A percentile compares a stretch with the other conserved stretches of the same genome.
Evolutionary conservation across 2,888 invertebrate genomes (phyloP).

Genomic region (Standfussiana lucernea): DNA sequence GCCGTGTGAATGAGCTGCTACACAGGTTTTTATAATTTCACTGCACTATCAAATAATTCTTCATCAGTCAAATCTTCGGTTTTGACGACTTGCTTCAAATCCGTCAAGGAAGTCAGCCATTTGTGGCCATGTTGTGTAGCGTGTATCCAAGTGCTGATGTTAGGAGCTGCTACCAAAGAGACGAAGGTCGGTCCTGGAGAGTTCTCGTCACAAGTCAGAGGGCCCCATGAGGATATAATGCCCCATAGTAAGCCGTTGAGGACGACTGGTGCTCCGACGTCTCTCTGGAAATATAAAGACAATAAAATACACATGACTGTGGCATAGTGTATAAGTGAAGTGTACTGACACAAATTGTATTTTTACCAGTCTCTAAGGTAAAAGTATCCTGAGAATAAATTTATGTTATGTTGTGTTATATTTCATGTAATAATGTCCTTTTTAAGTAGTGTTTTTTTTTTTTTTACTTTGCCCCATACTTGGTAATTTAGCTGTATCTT

Average conservation of each 20-base stretch:
- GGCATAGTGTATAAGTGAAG: too few relatives aligned
- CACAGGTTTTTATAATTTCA: not conserved
- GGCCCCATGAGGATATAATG: slow-evolving; percentile 80
- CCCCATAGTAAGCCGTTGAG: slow-evolving; percentile 82
- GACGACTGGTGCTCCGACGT: slow-evolving; percentile 82
- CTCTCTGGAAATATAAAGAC: slow-evolving; percentile 73
- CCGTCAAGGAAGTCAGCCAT: slow-evolving; percentile 53
- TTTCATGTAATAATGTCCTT: too few relatives aligned
- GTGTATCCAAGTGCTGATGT: slow-evolving; percentile 80
- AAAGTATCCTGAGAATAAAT: too few relatives aligned
- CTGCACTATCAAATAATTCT: not conserved
- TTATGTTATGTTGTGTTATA: too few relatives aligned
- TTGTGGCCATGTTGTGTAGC: slow-evolving; percentile 60
- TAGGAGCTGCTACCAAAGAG: slow-evolving; percentile 72
- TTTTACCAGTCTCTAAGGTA: too few relatives aligned
- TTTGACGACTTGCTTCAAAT: not conserved
- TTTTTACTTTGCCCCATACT: too few relatives aligned
- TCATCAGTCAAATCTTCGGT: not conserved
- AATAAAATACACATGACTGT: too few relatives aligned
- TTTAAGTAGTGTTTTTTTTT: too few relatives aligned
- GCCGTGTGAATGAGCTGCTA: too few relatives aligned
- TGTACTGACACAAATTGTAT: too few relatives aligned
- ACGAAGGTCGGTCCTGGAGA: slow-evolving; percentile 73
- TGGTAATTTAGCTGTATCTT: too few relatives aligned
- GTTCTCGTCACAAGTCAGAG: slow-evolving; percentile 74